Evolutionary conservation across 2,888 invertebrate genomes (phyloP).

Genomic region (Amblyjoppa fuscipennis): DNA sequence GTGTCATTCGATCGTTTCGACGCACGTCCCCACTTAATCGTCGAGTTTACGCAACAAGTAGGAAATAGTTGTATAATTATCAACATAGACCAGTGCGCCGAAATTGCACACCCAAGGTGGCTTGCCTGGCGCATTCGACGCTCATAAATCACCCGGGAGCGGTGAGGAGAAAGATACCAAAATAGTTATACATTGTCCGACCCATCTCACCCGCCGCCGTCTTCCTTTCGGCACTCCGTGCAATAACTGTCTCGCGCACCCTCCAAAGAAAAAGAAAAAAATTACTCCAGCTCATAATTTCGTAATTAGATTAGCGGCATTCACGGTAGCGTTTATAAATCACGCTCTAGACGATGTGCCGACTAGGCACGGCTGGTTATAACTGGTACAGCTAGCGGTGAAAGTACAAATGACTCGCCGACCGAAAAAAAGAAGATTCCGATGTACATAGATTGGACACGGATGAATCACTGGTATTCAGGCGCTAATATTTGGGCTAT

Average conservation of each 20-base stretch:
- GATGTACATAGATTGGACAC: slow-evolving; percentile 16
- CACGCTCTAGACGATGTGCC: neutral
- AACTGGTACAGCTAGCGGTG: neutral
- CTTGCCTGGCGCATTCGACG: slow-evolving; percentile 5
- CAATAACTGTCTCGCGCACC: neutral
- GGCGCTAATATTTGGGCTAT: slow-evolving; percentile 30
- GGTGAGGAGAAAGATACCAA: slow-evolving; percentile 9
- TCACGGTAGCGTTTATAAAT: slow-evolving; percentile 11
- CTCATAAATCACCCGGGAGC: slow-evolving; percentile 27
- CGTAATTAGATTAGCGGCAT: slow-evolving; percentile 62
- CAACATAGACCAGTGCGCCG: neutral
- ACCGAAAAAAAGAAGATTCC: neutral
- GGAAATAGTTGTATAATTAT: slow-evolving; percentile 22
- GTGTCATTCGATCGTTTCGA: neutral
- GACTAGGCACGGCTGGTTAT: neutral
- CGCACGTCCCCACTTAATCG: neutral
- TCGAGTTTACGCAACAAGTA: too few species aligned
- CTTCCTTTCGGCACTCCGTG: neutral
- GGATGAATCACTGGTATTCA: slow-evolving; percentile 22
- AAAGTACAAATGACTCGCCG: neutral
- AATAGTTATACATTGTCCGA: slow-evolving; percentile 12
- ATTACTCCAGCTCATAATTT: slow-evolving; percentile 31
- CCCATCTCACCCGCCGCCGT: neutral
- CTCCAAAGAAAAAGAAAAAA: neutral
- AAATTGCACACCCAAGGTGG: slow-evolving; percentile 16